Evolutionary conservation across 2,888 invertebrate species (phyloP), one percentile per base, ranked within the genome.

Genomic region (Zygogramma bicolorata): DNA sequence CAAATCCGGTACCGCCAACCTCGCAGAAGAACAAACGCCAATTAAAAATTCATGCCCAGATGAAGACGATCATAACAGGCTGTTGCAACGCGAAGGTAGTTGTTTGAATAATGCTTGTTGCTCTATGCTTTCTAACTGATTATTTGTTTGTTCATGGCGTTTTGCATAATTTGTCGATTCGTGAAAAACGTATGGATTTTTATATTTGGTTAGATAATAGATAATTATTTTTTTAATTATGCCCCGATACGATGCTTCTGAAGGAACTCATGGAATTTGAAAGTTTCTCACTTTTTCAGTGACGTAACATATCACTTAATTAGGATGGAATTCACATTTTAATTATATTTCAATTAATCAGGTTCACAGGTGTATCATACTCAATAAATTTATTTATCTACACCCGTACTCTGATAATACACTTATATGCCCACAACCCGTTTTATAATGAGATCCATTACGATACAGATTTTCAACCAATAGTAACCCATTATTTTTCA

Each of bases 31-130:
- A 27, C 63, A 65, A 72, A 59, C 29, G 27, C 34, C 62, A 63
- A 67, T 73, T 68, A 65, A 68, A 70, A 58, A 40, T 59, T 69
- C 60, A 66, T 53, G 60, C 67, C 58, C 67, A 68, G 34, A 49
- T 70, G 71, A 72, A 65, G 70, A 70, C 42, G 74, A 74, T 34
- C 68, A 62, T 62, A 46, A 62, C 62, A 61, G 65, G 40, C 27
- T 69, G 60, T 60, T 69, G 66, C 59, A 69, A 67, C 29, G 22
- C 27, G 58, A 65, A 75, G 70, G 75, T 75, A 72, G 22, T 67
- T 58, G 57, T 65, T 67, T 58, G 49, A 53, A 63, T 22, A 53
- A 60, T 60, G 65, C 46, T 46, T 46, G 46, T 20, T 46, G 46
- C 68, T 63, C 63, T 20, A 60, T 61, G 72, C 68, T 72, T 72